Conservation (phyloP, 1,140 invertebrate genomes). For the Drosophila oshimai region DNA sequence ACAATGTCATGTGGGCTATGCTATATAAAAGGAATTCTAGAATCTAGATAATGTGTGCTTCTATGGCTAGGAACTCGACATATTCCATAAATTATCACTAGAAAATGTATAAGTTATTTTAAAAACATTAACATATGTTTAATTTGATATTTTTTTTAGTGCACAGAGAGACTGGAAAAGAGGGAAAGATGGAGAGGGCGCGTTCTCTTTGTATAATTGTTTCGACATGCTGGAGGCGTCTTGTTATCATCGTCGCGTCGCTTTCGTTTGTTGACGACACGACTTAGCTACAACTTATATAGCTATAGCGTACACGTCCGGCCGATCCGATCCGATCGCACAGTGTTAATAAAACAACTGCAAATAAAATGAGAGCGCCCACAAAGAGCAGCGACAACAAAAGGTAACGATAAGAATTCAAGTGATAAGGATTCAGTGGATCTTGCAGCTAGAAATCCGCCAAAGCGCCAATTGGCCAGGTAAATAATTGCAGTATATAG, state of each 20-base stretch:
- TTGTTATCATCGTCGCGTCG: slow-evolving; percentile 29
- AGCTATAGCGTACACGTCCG: slow-evolving; percentile 7
- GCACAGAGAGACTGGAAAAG: not conserved
- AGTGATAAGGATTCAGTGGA: not conserved
- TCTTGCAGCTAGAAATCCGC: not conserved
- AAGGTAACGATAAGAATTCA: slow-evolving; percentile 14
- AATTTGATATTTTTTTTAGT: too few relatives aligned
- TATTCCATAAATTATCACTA: too few relatives aligned
- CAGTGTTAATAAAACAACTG: slow-evolving; percentile 24
- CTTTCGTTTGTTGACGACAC: slow-evolving; percentile 38
- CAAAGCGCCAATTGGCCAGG: not conserved
- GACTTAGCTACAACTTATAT: slow-evolving; percentile 31
- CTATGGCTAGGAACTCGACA: too few relatives aligned
- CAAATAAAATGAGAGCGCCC: not conserved
- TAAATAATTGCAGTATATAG: slow-evolving; percentile 8
- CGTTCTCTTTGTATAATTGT: slow-evolving; percentile 38
- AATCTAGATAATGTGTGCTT: not conserved
- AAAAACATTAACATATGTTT: too few relatives aligned
- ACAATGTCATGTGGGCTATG: too few relatives aligned
- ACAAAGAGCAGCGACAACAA: slow-evolving; percentile 1
- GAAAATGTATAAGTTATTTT: too few relatives aligned
- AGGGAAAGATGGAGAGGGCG: not conserved
- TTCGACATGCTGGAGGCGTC: slow-evolving; percentile 30
- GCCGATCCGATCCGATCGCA: slow-evolving; percentile 6
- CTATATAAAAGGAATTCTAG: not conserved